Evolutionary conservation across 2,797 vertebrate species (phyloP), one percentile per base, ranked within the genome.

Genomic region (Menidia menidia): DNA sequence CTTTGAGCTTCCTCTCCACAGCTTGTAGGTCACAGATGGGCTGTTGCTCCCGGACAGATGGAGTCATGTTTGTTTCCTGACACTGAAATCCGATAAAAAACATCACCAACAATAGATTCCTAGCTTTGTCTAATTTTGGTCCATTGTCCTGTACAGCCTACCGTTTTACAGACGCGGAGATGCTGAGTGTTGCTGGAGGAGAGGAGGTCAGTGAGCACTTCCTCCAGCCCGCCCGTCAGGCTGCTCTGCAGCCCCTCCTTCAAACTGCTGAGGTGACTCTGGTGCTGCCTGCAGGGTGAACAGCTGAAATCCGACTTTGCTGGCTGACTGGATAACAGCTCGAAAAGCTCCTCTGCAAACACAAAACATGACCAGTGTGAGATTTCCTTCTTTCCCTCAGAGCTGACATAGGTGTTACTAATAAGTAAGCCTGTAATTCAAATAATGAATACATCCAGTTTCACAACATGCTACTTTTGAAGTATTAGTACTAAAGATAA

Each of bases 331-430:
- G 92, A 93, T 62, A 97, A 77, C 76, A 97, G 90, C 77, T 93
- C 93, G 10, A 94, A 95, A 63, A 95, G 89, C 82, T 97, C 97
- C n/a, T 97, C 97, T 98, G 86, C 7, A 78, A 85, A 60, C 6
- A 64, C 1, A 43, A 39, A 4, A 48, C 3, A 45, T 0, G 1
- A 44, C 30, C 11, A 11, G 42, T 3, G 7, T 39, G 1, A 44
- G 14, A 19, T 2, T 56, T 0, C 1, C 52, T 59, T 52, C 6
- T 47, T 25, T 25, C 25, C 25, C 25, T 25, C 25, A 1, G 25
- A 25, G 25, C 25, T 25, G 25, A 25, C 25, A 25, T 25, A 25
- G 25, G 25, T 25, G 25, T 2, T 25, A 25, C 25, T 25, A 25
- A 39, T 7, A 39, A 7, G 35, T 39, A 39, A 39, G 5, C 35